Evolutionary conservation across 2,888 invertebrate genomes (phyloP).

Genomic region (Epirrita christyi): DNA sequence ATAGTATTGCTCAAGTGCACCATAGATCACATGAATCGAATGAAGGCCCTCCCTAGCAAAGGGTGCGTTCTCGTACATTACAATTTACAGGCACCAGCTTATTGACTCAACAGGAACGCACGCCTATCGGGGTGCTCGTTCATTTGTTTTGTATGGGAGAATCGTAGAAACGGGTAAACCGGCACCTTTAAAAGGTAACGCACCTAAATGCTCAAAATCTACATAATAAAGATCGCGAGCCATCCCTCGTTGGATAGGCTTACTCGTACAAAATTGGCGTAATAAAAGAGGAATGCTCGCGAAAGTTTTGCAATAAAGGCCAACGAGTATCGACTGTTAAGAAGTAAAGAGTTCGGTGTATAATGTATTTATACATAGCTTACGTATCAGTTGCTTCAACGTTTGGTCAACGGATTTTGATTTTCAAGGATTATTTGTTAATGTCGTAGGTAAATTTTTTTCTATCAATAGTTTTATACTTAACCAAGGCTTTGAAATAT

Average conservation of each 20-base stretch:
- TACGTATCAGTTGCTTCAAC: not conserved
- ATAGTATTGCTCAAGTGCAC: conserved; percentile 32
- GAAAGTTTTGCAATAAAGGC: conserved; percentile 83
- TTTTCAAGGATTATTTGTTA: not conserved
- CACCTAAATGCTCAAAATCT: conserved; percentile 71
- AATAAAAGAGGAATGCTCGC: conserved; percentile 84
- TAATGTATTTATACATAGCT: conserved; percentile 38
- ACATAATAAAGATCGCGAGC: conserved; percentile 80
- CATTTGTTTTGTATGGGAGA: too few relatives aligned
- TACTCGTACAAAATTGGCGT: conserved; percentile 83
- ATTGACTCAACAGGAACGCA: too few relatives aligned
- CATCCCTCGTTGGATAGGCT: conserved; percentile 74
- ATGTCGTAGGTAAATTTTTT: not conserved
- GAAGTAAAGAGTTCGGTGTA: conserved; percentile 76
- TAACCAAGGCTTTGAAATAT: too few relatives aligned
- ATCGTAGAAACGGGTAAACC: not conserved
- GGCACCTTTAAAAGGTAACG: conserved; percentile 6
- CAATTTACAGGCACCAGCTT: conserved; percentile 1
- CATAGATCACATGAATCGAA: conserved; percentile 22
- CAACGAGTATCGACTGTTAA: conserved; percentile 83
- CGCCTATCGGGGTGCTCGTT: too few relatives aligned
- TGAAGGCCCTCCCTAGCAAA: conserved; percentile 22
- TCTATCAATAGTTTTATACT: too few relatives aligned
- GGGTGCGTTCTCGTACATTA: conserved; percentile 7
- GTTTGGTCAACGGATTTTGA: conserved; percentile 24